Evolutionary conservation across 2,888 invertebrate genomes (phyloP).

Genomic region (Cordylochernes scorpioides): DNA sequence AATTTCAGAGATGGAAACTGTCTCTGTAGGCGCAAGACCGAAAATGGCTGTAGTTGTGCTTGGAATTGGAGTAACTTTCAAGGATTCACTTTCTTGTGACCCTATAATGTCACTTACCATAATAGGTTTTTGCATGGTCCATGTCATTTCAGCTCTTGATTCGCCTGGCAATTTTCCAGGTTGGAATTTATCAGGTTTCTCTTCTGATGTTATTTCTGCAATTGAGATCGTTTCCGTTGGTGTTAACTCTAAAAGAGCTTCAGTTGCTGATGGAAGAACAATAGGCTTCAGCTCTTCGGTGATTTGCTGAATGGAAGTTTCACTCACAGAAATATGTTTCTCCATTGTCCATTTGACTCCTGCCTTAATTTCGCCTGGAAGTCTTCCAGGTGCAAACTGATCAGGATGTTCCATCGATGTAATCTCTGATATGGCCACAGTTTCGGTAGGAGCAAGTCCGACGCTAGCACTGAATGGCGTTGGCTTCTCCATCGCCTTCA

Average conservation of each 20-base stretch:
- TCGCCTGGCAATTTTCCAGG: constrained; percentile 19
- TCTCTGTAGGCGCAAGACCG: constrained; percentile 8
- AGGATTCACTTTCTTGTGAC: constrained; percentile 3
- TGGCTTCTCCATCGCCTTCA: constrained; percentile 5
- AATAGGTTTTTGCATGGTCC: constrained; percentile 11
- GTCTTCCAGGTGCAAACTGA: constrained; percentile 5
- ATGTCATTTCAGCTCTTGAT: constrained; percentile 14
- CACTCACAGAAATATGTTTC: constrained; percentile 5
- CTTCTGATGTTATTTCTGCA: constrained; percentile 8
- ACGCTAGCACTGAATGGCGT: constrained; percentile 3
- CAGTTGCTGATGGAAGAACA: constrained; percentile 28
- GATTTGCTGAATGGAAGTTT: constrained; percentile 5
- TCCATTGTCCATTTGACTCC: constrained; percentile 5
- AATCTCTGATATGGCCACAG: constrained; percentile 6
- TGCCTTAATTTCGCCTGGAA: constrained; percentile 8
- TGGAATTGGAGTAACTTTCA: constrained; percentile 7
- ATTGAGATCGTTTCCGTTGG: constrained; percentile 9
- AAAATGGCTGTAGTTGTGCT: constrained; percentile 6
- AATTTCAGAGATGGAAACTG: constrained; percentile 9
- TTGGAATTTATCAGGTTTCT: constrained; percentile 9
- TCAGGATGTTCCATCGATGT: constrained; percentile 5
- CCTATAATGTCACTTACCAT: constrained; percentile 7
- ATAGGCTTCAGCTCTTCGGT: constrained; percentile 22
- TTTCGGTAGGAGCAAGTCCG: constrained; percentile 7
- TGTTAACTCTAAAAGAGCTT: constrained; percentile 3